A percentile compares a stretch with the other conserved stretches of the same genome.
phyloP scores from a whole-genome alignment of 1,140 invertebrate species.

The Pissodes strobi region DNA sequence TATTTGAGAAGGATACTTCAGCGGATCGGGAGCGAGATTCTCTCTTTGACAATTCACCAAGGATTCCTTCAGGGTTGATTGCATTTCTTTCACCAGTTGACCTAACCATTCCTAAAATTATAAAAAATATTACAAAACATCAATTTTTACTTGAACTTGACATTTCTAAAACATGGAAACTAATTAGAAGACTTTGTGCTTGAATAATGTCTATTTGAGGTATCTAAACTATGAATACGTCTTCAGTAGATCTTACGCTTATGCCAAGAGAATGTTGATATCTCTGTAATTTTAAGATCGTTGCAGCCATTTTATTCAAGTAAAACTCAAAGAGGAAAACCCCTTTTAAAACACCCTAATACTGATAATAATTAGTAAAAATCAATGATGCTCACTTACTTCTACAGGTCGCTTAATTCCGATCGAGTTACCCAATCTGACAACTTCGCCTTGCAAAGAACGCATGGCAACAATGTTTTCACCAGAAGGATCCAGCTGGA shows the following conservation, averaged over 20 bases:
- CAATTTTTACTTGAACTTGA: too few relatives aligned
- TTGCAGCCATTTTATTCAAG: too few relatives aligned
- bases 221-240: too few relatives aligned
- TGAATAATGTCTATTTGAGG: too few relatives aligned
- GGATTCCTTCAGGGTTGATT: slow-evolving; percentile 71
- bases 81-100: slow-evolving; percentile 80
- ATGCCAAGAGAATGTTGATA: too few relatives aligned
- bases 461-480: slow-evolving; percentile 74
- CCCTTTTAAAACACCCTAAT: too few relatives aligned
- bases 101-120: slow-evolving; percentile 75
- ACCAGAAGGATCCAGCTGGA: slow-evolving; percentile 67
- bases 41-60: slow-evolving; percentile 71
- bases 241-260: too few relatives aligned
- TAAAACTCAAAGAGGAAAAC: too few relatives aligned
- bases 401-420: slow-evolving; percentile 82
- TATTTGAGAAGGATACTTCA: slow-evolving; percentile 85
- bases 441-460: slow-evolving; percentile 82
- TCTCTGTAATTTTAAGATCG: too few relatives aligned
- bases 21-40: slow-evolving; percentile 69
- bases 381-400: slow-evolving; percentile 37
- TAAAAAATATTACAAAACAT: neutral
- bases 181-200: too few relatives aligned
- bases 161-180: too few relatives aligned
- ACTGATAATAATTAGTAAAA: neutral
- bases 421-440: slow-evolving; percentile 76